A percentile compares a stretch with the other conserved stretches of the same genome.
Conservation (phyloP, 92 coral and sea anemone species). For the Phenganax subtilis region DNA sequence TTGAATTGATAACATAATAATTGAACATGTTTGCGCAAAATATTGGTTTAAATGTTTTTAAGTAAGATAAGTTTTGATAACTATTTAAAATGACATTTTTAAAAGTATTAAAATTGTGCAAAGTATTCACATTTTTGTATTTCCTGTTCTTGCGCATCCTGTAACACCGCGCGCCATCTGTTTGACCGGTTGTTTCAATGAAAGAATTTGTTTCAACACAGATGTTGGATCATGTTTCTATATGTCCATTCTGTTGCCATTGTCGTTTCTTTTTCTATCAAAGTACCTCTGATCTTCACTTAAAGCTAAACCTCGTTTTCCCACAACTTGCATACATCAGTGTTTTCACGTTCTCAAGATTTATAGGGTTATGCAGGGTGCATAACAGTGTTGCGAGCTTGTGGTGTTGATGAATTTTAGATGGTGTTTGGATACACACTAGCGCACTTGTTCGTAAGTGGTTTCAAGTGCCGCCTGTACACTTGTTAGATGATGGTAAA, state of each 20-base stretch:
- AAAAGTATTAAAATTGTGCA: background rate
- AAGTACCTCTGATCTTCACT: background rate
- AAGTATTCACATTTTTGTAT: background rate
- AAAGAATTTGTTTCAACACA: background rate
- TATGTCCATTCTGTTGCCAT: background rate
- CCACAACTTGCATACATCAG: background rate
- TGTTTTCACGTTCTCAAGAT: background rate
- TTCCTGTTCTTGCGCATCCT: background rate
- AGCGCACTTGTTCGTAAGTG: too few relatives aligned
- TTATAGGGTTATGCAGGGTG: background rate
- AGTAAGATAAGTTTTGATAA: background rate
- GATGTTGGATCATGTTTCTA: background rate
- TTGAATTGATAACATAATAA: background rate
- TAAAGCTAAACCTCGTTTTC: background rate
- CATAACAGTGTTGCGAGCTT: background rate
- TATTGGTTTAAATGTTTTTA: background rate
- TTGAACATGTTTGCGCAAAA: background rate
- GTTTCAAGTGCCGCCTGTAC: too few relatives aligned
- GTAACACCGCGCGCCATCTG: background rate
- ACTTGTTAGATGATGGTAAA: too few relatives aligned
- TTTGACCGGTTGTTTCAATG: background rate
- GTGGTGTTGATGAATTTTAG: too few relatives aligned
- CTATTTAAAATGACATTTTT: slow-evolving; percentile 4
- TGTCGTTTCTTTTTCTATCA: background rate
- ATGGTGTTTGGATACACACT: too few relatives aligned